Percentiles rank a stretch among this genome's conserved stretches.
Conservation (phyloP, 2,113 vertebrate genomes). For the Microcebus jonahi region DNA sequence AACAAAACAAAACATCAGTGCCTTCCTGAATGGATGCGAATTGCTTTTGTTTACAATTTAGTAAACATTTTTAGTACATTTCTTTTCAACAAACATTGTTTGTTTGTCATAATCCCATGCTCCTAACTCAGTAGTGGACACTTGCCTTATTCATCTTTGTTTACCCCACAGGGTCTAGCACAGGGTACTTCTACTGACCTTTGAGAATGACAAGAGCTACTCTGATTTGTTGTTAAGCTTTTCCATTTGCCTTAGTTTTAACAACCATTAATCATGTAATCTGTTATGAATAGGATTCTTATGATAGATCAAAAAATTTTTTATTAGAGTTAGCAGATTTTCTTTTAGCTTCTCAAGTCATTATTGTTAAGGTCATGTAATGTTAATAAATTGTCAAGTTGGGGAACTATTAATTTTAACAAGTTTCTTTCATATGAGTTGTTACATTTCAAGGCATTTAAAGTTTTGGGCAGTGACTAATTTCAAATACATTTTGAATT, state of each 20-base stretch:
- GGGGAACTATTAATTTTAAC: neutral
- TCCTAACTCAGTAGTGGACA: neutral
- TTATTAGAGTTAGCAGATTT: neutral
- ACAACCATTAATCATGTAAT: neutral
- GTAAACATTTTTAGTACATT: neutral
- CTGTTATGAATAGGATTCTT: neutral
- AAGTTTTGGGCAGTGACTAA: neutral
- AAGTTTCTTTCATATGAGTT: slow-evolving; percentile 7
- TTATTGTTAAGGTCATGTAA: neutral
- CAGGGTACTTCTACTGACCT: neutral
- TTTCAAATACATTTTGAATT: slow-evolving; percentile 45
- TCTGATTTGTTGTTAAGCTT: slow-evolving; percentile 34
- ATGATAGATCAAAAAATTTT: neutral
- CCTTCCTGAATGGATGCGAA: neutral
- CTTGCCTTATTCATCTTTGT: slow-evolving; percentile 35
- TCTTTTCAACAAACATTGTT: neutral
- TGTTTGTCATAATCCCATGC: neutral
- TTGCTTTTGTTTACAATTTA: neutral
- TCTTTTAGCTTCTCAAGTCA: neutral
- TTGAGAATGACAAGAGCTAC: neutral
- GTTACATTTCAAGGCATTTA: neutral
- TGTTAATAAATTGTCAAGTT: neutral
- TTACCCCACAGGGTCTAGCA: neutral
- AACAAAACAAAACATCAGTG: neutral
- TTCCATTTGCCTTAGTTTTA: slow-evolving; percentile 1